Base-by-base conservation (phyloP, 2,888 invertebrate genomes). In the Hydroisotoma schaefferi region DNA sequence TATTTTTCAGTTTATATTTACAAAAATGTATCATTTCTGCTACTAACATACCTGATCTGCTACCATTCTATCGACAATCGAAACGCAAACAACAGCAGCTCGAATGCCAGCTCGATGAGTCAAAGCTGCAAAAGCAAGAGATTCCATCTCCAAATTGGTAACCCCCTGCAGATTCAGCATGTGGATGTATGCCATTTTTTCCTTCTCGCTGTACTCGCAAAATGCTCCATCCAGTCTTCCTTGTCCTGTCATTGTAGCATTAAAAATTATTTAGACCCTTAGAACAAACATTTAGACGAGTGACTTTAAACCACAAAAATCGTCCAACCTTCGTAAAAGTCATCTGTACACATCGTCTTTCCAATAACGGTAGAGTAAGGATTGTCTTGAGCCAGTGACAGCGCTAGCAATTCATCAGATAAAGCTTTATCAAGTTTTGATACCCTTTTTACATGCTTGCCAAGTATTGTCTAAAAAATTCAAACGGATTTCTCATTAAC, bases 71-170 rank as follows among this genome's bases (percentile, higher is more conserved):
- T 98, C 93, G 54, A 98, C 80, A 29, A 98, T 78, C 0, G 94
- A 87, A 54, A 95, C 97, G 77, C 97, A 98, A 26, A 95, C 84
- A 33, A 97, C 90, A n/a, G 92, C 94, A 0, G 93, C 88, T 76
- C 86, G 87, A 70, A 95, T 89, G 15, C 93, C 92, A 8, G 95
- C 94, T 76, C 92, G 90, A 76, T 91, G 88, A 26, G 94, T 94
- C 55, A 95, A 83, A 1, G 95, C 94, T 0, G 94, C 91, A 76
- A 98, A 95, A 15, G 90, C 88, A 8, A 92, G 82, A 38, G 90
- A 88, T 79, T 98, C 98, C 97, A 95, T 95, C 80, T 98, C 98
- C 73, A 98, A 94, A 78, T 98, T 98, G 25, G 88, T 84, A 15
- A 98, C 90, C 2, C 93, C 94, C 49, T 84, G 80, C 63, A 85